Conservation (phyloP, 2,113 vertebrate genomes). For the Scolopax mira region DNA sequence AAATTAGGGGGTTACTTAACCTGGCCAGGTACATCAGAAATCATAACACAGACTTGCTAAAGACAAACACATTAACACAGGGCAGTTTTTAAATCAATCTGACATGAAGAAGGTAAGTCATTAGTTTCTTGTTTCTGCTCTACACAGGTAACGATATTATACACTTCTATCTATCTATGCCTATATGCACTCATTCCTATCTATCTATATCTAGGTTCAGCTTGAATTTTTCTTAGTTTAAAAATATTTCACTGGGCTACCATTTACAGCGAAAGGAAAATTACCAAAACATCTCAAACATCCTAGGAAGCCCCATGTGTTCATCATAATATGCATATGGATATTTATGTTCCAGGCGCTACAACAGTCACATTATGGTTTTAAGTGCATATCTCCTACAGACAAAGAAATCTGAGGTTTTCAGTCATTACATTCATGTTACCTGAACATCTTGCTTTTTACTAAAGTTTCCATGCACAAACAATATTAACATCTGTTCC, state of each 20-base stretch:
- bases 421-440: conserved; percentile 52
- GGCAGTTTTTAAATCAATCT: neutral
- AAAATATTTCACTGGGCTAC: neutral
- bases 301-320: neutral
- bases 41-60: neutral
- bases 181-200: neutral
- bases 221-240: neutral
- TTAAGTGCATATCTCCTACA: conserved; percentile 4
- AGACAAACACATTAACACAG: neutral
- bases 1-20: neutral
- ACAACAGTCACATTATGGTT: neutral
- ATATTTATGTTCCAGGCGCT: neutral
- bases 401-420: conserved; percentile 37
- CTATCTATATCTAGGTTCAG: neutral
- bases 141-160: neutral
- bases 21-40: neutral
- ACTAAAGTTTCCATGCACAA: conserved; percentile 74
- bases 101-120: neutral
- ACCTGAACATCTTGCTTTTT: conserved; percentile 81
- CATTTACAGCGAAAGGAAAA: neutral
- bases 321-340: neutral
- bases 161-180: neutral
- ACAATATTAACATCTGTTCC: conserved; percentile 84
- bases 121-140: neutral
- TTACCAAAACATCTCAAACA: neutral